Percentiles rank a stretch among this genome's conserved stretches.
phyloP scores from a whole-genome alignment of 1,140 invertebrate genomes.

The Bombus pascuorum region DNA sequence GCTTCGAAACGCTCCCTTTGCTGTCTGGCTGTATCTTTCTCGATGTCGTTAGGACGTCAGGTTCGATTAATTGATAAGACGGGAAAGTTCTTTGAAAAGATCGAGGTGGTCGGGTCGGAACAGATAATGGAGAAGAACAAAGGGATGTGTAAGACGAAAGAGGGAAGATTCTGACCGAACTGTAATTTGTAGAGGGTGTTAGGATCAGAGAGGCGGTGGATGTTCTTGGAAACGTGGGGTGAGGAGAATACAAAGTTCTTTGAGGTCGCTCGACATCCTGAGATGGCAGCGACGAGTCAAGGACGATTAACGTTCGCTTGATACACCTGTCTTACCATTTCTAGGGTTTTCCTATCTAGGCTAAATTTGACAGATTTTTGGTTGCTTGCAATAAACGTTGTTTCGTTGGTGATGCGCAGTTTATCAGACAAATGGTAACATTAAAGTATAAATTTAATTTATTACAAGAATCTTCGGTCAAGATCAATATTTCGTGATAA shows the following conservation, averaged over 20 bases:
- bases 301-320: background rate
- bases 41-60: background rate
- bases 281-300: background rate
- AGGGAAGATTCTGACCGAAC: background rate
- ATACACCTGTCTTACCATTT: background rate
- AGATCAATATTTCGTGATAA: background rate
- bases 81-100: background rate
- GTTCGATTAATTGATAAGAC: background rate
- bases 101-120: too few species aligned
- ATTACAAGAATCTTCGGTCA: background rate
- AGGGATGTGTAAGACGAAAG: background rate
- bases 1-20: background rate
- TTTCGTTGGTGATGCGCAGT: too few species aligned
- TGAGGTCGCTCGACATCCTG: background rate
- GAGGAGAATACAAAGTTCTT: background rate
- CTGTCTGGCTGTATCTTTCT: background rate
- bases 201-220: too few species aligned
- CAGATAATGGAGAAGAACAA: background rate
- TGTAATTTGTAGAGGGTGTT: background rate
- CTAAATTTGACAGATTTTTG: background rate
- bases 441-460: background rate
- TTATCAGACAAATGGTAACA: too few species aligned
- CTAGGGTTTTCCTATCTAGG: too few species aligned
- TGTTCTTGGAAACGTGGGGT: background rate
- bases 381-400: background rate